Base-by-base conservation (phyloP, 2,113 vertebrate genomes). In the Bufo gargarizans region DNA sequence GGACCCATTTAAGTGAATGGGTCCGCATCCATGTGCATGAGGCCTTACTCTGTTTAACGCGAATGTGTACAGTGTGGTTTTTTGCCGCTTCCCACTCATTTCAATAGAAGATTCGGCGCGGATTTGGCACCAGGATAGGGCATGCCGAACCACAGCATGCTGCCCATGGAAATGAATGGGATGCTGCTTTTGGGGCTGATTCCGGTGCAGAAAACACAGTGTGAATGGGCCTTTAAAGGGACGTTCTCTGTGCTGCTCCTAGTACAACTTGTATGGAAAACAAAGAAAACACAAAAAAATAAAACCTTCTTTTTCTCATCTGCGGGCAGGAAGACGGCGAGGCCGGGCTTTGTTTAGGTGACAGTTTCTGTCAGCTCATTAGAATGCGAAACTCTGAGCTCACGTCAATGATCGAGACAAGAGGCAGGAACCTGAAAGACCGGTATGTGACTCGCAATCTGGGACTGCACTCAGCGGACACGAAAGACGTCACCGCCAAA, bases 381-480 rank as follows among this genome's bases (percentile, higher is more conserved):
- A 67, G 4, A 20, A 50, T 45, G 56, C 56, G 74, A 77, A 78
- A 86, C 85, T 77, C 33, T 22, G 45, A 86, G 56, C 10, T 49
- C 56, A 67, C 10, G 6, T 65, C 20, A 69, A 9, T 67, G 61
- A 67, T 81, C 11, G 33, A 0, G 43, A 20, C 58, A 8, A 45
- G n/a, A 17, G 33, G 2, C 79, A 61, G 79, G 22, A 88, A 88
- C 86, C 12, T 20, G 86, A 82, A 43, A 77, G 47, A 88, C 86
- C 53, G 49, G 86, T 88, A 13, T 22, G 59, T 87, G 86, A 59
- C 63, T 19, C 13, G 17, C 63, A 43, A 74, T 17, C 49, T 8
- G 45, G 14, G 8, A 58, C 55, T 49, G 16, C 2, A 5, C 61
- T 79, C 74, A 77, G 85, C 74, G 56, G 65, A 81, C 53, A n/a